phyloP scores from a whole-genome alignment of 2,113 vertebrate genomes.

The Ictidomys tridecemlineatus region DNA sequence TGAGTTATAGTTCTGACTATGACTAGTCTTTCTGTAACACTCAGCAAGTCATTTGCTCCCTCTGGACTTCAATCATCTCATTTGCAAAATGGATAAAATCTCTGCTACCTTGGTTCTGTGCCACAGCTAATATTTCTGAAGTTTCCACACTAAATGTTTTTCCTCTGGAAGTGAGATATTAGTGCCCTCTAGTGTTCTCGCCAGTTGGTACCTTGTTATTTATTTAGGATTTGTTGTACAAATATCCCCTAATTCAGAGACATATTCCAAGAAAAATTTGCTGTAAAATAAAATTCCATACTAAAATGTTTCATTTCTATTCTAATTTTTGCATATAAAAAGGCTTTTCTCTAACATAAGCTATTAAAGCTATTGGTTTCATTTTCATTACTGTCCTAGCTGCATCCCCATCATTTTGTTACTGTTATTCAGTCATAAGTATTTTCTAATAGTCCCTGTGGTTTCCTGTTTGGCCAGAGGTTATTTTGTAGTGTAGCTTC shows the following conservation, averaged over 20 bases:
- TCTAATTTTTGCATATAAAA: conserved; percentile 1
- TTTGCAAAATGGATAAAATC: background rate
- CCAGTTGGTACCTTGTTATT: background rate
- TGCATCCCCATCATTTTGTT: background rate
- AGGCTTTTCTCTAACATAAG: background rate
- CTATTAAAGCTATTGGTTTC: background rate
- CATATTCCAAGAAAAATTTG: background rate
- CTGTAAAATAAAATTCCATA: background rate
- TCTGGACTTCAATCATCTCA: background rate
- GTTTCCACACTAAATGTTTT: background rate
- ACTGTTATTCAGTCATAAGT: background rate
- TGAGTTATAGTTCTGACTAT: background rate
- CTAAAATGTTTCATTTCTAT: conserved; percentile 11
- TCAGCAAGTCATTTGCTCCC: background rate
- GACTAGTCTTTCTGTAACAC: background rate
- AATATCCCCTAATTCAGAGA: background rate
- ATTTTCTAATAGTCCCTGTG: background rate
- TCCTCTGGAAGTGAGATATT: background rate
- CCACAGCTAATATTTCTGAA: background rate
- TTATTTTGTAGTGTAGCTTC: background rate
- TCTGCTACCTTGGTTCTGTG: background rate
- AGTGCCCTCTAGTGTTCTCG: background rate
- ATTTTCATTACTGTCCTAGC: background rate
- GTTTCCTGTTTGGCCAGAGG: background rate
- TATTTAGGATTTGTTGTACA: background rate